These are phyloP conservation scores for Magallana gigas DNA, from an alignment of 1,140 invertebrate genomes.

Conservation along the genomic window DNA sequence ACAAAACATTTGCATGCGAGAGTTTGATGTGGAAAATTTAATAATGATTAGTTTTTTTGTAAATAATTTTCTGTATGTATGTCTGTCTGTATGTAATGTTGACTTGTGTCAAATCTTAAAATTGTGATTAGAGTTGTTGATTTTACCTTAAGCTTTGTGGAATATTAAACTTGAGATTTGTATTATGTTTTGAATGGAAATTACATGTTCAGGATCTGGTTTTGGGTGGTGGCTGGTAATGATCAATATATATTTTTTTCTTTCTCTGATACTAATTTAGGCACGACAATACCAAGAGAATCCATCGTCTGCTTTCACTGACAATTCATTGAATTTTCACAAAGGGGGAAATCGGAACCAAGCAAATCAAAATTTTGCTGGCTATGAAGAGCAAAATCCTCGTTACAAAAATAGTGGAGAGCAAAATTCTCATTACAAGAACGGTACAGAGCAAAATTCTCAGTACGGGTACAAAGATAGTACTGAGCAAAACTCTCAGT, in stretches of 20 bases:
- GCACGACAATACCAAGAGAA: neutral
- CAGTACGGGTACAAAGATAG: too few species aligned
- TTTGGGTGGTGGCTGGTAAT: neutral
- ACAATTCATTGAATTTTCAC: constrained; percentile 32
- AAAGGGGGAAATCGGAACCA: neutral
- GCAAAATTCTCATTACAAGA: too few species aligned
- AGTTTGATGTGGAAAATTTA: constrained; percentile 27
- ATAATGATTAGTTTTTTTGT: constrained; percentile 20
- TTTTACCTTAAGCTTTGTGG: neutral
- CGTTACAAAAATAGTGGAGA: neutral
- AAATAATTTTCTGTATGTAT: neutral
- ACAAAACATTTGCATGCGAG: constrained; percentile 19
- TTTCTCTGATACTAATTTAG: neutral
- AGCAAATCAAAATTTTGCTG: neutral
- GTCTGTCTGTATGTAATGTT: neutral
- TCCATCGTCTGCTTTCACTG: constrained; percentile 26
- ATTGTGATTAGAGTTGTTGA: neutral
- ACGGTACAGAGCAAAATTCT: too few species aligned
- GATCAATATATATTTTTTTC: neutral
- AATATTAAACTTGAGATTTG: neutral
- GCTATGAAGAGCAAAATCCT: neutral
- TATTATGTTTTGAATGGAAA: neutral
- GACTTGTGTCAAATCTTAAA: neutral
- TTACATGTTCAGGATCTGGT: neutral
- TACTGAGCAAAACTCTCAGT: too few species aligned